Conservation (phyloP, 2,888 invertebrate species). For the Dichetophora obliterata region DNA sequence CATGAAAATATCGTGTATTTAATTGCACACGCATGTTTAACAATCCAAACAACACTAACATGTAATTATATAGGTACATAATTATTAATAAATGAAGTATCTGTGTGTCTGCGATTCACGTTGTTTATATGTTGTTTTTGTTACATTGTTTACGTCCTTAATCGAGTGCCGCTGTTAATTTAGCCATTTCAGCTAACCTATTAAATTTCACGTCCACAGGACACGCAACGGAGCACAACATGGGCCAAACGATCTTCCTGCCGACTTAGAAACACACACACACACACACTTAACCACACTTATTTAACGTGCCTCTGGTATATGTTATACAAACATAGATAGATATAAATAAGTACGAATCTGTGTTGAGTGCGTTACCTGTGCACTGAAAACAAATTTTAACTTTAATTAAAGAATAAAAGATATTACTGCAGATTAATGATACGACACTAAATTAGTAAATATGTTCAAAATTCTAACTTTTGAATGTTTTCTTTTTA, state of each 20-base stretch:
- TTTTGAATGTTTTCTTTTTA: too few species aligned
- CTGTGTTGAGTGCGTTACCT: background rate
- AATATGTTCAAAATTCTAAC: too few species aligned
- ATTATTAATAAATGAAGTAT: slow-evolving; percentile 28
- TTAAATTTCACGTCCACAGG: background rate
- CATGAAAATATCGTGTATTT: background rate
- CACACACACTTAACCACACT: background rate
- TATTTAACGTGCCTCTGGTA: background rate
- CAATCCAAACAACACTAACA: slow-evolving; percentile 42
- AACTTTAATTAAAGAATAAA: background rate
- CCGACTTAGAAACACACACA: background rate
- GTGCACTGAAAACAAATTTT: background rate
- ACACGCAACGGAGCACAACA: background rate
- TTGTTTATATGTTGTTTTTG: background rate
- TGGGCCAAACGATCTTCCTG: background rate
- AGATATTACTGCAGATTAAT: too few species aligned
- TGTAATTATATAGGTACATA: slow-evolving; percentile 43
- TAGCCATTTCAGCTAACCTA: background rate
- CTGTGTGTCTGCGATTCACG: background rate
- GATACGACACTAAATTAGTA: too few species aligned
- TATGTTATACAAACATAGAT: background rate
- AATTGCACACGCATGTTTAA: slow-evolving; percentile 40
- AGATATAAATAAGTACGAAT: background rate
- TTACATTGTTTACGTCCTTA: background rate
- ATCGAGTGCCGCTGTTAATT: slow-evolving; percentile 1